Conservation (phyloP, 1,140 invertebrate genomes). For the Microvelia longipes region DNA sequence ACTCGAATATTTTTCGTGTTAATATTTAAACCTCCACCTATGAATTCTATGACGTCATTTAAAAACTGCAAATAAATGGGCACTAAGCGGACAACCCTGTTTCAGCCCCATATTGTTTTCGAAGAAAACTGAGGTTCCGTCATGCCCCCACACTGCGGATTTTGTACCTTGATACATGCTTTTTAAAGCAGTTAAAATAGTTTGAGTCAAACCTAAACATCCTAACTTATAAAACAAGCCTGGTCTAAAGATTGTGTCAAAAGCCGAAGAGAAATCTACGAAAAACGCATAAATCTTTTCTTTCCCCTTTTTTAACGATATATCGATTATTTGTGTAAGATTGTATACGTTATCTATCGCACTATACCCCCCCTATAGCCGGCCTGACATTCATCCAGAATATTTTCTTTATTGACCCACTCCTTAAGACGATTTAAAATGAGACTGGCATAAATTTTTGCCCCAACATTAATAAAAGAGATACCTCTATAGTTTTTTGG, state of each 20-base stretch:
- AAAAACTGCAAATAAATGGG: conserved; percentile 5
- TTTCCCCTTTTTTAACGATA: no score
- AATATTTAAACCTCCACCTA: background rate
- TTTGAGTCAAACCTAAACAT: background rate
- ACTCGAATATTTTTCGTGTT: background rate
- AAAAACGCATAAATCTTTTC: conserved; percentile 7
- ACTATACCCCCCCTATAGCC: conserved; percentile 9
- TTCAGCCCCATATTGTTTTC: background rate
- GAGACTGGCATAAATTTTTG: conserved; percentile 9
- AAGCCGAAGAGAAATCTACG: conserved; percentile 7
- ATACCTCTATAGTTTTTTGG: conserved; percentile 11
- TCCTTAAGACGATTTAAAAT: background rate
- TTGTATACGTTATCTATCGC: no score
- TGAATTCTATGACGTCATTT: conserved; percentile 1
- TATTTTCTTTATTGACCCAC: conserved; percentile 1
- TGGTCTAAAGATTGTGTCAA: background rate
- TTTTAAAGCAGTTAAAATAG: background rate
- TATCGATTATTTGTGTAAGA: no score
- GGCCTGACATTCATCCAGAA: conserved; percentile 6
- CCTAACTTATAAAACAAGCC: background rate
- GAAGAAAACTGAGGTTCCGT: background rate
- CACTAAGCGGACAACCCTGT: conserved; percentile 5
- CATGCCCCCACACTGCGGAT: background rate
- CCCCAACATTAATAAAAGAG: conserved; percentile 9
- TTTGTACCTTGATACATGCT: background rate